phyloP scores from a whole-genome alignment of 2,888 invertebrate genomes.

The Rotaria magnacalcarata region DNA sequence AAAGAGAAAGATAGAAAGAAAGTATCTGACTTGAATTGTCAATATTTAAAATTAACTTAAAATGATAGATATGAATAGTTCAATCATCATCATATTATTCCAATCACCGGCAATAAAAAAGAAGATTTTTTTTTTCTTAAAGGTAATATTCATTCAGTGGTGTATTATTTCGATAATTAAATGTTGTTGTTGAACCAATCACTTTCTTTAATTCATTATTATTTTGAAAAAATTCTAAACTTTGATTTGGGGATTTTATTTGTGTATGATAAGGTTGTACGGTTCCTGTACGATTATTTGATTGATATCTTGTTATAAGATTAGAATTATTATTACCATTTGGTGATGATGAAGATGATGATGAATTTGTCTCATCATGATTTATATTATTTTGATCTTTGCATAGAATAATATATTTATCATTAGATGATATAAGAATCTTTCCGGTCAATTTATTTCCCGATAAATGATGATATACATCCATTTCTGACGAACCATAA shows the following conservation, averaged over 20 bases:
- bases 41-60: neutral
- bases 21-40: neutral
- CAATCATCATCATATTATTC: neutral
- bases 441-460: neutral
- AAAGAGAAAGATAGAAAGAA: neutral
- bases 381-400: conserved; percentile 23
- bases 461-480: neutral
- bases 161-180: neutral
- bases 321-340: conserved; percentile 10
- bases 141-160: conserved; percentile 19
- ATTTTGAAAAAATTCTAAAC: neutral
- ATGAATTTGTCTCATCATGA: neutral
- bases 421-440: neutral
- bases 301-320: neutral
- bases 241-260: neutral
- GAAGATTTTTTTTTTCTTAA: neutral
- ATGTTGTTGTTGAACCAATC: neutral
- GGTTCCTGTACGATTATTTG: neutral
- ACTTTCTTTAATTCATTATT: neutral
- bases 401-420: conserved; percentile 13
- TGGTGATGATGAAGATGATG: conserved; percentile 21
- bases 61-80: neutral
- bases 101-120: neutral
- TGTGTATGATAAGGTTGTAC: neutral
- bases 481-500: conserved; percentile 27